phyloP scores from a whole-genome alignment of 2,797 vertebrate species.

The Ateles fusciceps region DNA sequence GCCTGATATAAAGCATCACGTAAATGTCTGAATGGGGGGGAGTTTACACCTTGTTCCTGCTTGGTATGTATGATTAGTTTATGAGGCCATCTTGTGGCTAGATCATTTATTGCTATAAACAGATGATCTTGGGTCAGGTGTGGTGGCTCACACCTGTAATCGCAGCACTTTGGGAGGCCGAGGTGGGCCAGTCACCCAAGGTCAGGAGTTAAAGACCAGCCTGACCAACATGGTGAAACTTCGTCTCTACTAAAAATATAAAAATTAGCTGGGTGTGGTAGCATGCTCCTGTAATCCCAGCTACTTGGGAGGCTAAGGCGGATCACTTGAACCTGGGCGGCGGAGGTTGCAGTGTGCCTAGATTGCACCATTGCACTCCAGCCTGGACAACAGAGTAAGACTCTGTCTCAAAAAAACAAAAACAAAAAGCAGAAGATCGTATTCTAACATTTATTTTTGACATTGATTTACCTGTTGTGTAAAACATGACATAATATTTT shows the following conservation, averaged over 20 bases:
- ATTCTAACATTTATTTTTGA: background rate
- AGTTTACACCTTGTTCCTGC: background rate
- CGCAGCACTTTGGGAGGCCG: background rate
- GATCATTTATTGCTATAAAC: background rate
- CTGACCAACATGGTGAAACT: background rate
- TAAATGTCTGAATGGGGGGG: background rate
- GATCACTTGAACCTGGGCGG: background rate
- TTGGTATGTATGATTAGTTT: background rate
- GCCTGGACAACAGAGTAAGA: background rate
- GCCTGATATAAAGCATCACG: background rate
- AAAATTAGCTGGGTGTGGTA: background rate
- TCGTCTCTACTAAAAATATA: background rate
- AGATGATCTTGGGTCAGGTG: background rate
- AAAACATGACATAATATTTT: background rate
- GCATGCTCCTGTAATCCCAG: background rate
- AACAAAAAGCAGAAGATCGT: background rate
- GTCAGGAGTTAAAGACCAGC: background rate
- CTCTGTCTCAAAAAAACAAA: background rate
- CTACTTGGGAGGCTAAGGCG: background rate
- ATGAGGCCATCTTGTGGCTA: conserved; percentile 19
- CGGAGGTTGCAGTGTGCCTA: background rate
- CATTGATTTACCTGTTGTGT: background rate
- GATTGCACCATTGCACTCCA: background rate
- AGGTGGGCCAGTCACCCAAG: background rate
- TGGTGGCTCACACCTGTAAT: background rate